Base-by-base conservation (phyloP, 2,113 vertebrate species). In the Chaetops frenatus region DNA sequence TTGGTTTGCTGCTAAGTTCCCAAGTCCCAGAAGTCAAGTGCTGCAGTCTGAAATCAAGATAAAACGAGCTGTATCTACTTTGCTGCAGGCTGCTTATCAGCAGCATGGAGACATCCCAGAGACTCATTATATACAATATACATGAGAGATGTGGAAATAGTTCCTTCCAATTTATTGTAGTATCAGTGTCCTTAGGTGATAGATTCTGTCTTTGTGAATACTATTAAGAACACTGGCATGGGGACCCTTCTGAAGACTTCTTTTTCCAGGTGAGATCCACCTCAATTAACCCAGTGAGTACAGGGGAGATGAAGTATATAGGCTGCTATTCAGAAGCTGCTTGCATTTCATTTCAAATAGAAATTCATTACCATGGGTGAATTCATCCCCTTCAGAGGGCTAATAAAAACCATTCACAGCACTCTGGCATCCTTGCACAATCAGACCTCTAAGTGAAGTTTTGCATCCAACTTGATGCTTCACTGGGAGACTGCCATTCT, bases 41-140 rank as follows among this genome's bases (percentile, higher is more conserved):
- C 83, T 70, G n/a, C 84, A 20, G 78, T 11, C 73, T 73, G 92
- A 90, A 94, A 94, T 94, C 94, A 77, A 91, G 94, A 95, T 88
- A 91, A 95, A 95, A 90, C 5, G 20, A 86, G 50, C 64, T 71
- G 42, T 78, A 90, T 84, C 90, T 91, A 72, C 91, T 95, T 97
- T 95, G 97, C 97, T 95, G 71, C 38, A 86, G 96, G 97, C 86
- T 78, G 87, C 92, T 94, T 94, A 95, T 92, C 95, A 87, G 96
- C 88, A 77, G 90, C 10, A 2, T 22, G 61, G 81, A 96, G 84
- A 90, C 81, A 88, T 95, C 83, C 78, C 76, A 90, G 90, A 62
- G 50, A 92, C 79, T 97, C 83, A 96, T 95, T 94, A 94, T 95
- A 83, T 72, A 87, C 60, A 66, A 93, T 65, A 94, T 91, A 87